Percentiles rank a stretch among this genome's conserved stretches.
Conservation (phyloP, 1,140 invertebrate species). For the Lasioglossum baleicum region DNA sequence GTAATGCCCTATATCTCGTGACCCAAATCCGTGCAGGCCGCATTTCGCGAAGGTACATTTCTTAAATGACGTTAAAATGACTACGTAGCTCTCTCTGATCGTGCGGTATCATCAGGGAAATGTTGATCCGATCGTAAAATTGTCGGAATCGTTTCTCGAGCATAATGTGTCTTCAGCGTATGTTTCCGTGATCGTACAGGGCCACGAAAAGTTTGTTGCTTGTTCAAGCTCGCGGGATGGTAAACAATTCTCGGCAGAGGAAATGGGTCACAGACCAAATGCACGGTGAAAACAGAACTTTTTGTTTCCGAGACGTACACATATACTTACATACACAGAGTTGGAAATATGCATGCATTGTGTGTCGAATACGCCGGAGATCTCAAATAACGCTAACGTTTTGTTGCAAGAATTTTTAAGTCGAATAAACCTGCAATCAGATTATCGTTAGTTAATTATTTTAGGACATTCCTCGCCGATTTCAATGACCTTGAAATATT, state of each 20-base stretch:
- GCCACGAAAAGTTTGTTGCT: slow-evolving; percentile 13
- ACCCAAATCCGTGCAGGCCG: slow-evolving; percentile 13
- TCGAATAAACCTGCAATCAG: too few species aligned
- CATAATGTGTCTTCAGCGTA: background rate
- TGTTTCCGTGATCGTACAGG: too few species aligned
- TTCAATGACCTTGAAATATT: too few species aligned
- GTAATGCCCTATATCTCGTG: slow-evolving; percentile 24
- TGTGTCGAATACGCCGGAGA: too few species aligned
- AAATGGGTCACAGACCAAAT: slow-evolving; percentile 28
- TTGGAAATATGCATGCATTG: background rate
- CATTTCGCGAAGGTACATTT: background rate
- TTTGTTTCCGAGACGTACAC: background rate
- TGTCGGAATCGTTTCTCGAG: slow-evolving; percentile 9
- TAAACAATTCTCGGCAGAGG: slow-evolving; percentile 5
- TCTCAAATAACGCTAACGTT: background rate
- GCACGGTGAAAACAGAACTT: background rate
- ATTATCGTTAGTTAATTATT: too few species aligned
- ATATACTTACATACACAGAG: background rate
- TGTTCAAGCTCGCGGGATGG: background rate
- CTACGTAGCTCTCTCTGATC: background rate
- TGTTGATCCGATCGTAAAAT: background rate
- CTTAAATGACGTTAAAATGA: slow-evolving; percentile 14
- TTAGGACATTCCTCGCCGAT: too few species aligned
- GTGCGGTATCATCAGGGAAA: background rate
- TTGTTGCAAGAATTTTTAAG: too few species aligned